Percentiles rank a stretch among this genome's conserved stretches.
Conservation (phyloP, 2,888 invertebrate species). For the Micoletzkya japonica region DNA sequence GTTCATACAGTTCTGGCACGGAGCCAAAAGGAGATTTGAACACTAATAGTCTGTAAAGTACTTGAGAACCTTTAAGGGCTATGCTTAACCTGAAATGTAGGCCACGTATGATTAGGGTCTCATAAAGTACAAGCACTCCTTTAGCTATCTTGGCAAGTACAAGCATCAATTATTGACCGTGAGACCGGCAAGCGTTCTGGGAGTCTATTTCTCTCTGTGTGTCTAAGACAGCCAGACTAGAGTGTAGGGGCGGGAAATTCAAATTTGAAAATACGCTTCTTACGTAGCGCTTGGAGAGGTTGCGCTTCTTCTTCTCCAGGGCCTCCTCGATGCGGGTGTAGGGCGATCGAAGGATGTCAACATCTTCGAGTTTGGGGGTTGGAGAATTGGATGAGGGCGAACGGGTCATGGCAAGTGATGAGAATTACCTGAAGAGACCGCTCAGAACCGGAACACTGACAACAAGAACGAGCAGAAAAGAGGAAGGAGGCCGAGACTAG, state of each 20-base stretch:
- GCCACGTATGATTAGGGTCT: too few relatives aligned
- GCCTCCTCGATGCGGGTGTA: not conserved
- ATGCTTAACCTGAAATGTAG: too few relatives aligned
- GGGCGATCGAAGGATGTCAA: not conserved
- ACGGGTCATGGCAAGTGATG: not conserved
- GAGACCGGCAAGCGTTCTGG: not conserved
- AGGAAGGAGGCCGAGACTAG: too few relatives aligned
- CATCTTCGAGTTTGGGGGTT: not conserved
- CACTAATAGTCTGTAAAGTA: too few relatives aligned
- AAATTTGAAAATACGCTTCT: not conserved
- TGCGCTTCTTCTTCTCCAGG: slow-evolving; percentile 7
- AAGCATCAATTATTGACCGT: not conserved
- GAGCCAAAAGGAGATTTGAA: too few relatives aligned
- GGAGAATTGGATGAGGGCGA: not conserved
- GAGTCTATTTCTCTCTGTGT: not conserved
- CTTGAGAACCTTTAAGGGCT: too few relatives aligned
- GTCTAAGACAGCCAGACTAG: not conserved
- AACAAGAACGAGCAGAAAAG: too few relatives aligned
- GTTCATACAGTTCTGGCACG: too few relatives aligned
- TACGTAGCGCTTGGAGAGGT: slow-evolving; percentile 6
- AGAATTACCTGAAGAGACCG: too few relatives aligned
- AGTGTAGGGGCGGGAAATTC: not conserved
- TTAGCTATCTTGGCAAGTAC: too few relatives aligned
- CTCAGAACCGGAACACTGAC: too few relatives aligned
- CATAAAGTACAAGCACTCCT: too few relatives aligned